phyloP scores from a whole-genome alignment of 2,113 vertebrate species.

The Micromys minutus region DNA sequence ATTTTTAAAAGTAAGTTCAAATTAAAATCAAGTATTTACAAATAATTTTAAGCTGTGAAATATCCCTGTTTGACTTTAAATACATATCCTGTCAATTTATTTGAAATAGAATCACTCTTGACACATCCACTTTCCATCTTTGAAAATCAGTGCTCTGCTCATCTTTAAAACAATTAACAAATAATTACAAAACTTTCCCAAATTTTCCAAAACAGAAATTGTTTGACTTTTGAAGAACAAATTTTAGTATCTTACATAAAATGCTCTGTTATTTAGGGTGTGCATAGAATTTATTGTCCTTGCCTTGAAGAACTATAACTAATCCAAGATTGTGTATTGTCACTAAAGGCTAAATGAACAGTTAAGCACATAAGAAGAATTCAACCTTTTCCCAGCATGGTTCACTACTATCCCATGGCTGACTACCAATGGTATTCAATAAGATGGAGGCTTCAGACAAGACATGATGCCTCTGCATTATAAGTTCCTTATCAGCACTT shows the following conservation, averaged over 20 bases:
- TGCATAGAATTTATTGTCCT: constrained; percentile 41
- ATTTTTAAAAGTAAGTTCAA: background rate
- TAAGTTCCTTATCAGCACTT: background rate
- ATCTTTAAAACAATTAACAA: constrained; percentile 20
- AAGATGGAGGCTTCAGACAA: constrained; percentile 26
- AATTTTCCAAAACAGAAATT: constrained; percentile 2
- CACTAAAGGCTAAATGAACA: constrained; percentile 52
- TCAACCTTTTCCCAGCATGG: background rate
- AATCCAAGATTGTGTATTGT: background rate
- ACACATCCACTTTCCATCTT: constrained; percentile 39
- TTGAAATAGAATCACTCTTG: constrained; percentile 14
- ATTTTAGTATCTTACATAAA: constrained; percentile 57
- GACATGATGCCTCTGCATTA: background rate
- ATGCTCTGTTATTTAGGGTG: constrained; percentile 15
- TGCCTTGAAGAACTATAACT: constrained; percentile 34
- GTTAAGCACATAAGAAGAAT: constrained; percentile 40
- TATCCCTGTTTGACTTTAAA: background rate
- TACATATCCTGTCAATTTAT: background rate
- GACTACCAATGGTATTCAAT: background rate
- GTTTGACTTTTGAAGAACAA: background rate
- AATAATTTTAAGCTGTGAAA: background rate
- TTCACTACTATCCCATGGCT: background rate
- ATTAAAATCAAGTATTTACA: constrained; percentile 2
- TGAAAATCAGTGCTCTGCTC: background rate
- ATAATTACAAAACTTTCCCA: constrained; percentile 39